Conservation (phyloP, 2,888 invertebrate species). For the Rhogogaster chlorosoma region DNA sequence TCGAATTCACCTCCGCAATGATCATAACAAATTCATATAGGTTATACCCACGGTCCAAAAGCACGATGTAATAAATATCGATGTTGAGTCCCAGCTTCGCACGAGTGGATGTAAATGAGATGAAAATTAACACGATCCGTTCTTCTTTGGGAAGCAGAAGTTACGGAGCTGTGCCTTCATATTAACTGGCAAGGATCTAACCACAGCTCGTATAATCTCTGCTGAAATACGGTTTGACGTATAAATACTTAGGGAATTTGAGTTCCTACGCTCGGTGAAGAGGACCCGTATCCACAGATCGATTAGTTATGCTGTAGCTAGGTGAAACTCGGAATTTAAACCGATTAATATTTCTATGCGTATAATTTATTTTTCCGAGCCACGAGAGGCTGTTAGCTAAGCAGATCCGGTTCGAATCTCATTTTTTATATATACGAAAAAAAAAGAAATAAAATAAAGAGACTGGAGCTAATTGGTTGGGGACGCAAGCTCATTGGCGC, state of each 20-base stretch:
- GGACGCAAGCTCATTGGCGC: conserved; percentile 38
- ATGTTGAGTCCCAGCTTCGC: not conserved
- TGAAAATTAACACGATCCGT: conserved; percentile 16
- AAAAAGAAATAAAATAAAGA: not conserved
- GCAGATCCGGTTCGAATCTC: conserved; percentile 1
- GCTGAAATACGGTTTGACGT: not conserved
- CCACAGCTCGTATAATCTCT: not conserved
- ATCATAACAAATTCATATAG: not conserved
- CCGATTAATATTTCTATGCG: not conserved
- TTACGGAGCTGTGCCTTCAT: not conserved
- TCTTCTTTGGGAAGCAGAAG: not conserved
- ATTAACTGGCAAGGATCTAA: not conserved
- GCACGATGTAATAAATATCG: not conserved
- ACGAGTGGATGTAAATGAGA: conserved; percentile 2
- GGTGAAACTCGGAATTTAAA: not conserved
- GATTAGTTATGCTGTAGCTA: not conserved
- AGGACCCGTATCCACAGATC: not conserved
- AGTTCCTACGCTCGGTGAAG: not conserved
- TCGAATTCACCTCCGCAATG: not conserved
- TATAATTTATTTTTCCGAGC: not conserved
- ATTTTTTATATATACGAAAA: not conserved
- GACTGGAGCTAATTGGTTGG: conserved; percentile 34
- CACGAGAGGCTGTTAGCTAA: not conserved
- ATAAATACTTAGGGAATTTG: not conserved
- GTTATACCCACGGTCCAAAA: not conserved